These are phyloP conservation scores for Iphiclides podalirius DNA, from an alignment of 2,888 invertebrate genomes.

Conservation along the genomic window DNA sequence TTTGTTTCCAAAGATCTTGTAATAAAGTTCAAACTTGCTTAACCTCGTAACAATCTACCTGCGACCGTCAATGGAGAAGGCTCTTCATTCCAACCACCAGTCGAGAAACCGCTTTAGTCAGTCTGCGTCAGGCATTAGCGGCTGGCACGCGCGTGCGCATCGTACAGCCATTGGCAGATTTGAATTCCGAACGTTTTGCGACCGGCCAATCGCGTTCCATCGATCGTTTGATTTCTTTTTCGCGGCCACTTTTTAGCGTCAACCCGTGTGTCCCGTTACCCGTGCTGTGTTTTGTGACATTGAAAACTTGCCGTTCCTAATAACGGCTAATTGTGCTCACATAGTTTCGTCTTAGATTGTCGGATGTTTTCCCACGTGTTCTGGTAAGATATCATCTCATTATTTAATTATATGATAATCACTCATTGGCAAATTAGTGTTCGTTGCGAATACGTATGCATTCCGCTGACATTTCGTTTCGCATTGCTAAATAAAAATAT, in stretches of 20 bases:
- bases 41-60: slow-evolving; percentile 40
- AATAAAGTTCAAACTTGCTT: slow-evolving; percentile 34
- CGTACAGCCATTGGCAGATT: slow-evolving; percentile 52
- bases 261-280: slow-evolving; percentile 55
- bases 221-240: slow-evolving; percentile 63
- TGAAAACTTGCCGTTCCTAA: slow-evolving; percentile 36
- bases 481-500: slow-evolving; percentile 14
- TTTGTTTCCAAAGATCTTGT: not conserved
- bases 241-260: slow-evolving; percentile 57
- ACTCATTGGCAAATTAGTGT: not conserved
- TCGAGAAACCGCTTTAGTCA: slow-evolving; percentile 65
- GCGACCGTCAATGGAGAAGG: slow-evolving; percentile 70
- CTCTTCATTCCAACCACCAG: slow-evolving; percentile 58
- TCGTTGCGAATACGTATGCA: not conserved
- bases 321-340: slow-evolving; percentile 37
- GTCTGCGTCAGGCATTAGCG: slow-evolving; percentile 62
- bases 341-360: slow-evolving; percentile 41
- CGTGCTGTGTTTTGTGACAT: slow-evolving; percentile 66
- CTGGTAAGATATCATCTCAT: slow-evolving; percentile 49
- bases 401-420: slow-evolving; percentile 5
- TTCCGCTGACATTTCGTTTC: not conserved
- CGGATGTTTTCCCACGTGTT: slow-evolving; percentile 66
- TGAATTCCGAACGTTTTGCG: slow-evolving; percentile 60
- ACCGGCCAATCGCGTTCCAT: slow-evolving; percentile 65
- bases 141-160: slow-evolving; percentile 55